phyloP scores from a whole-genome alignment of 2,113 vertebrate species.

The Chionodraco myersi region DNA sequence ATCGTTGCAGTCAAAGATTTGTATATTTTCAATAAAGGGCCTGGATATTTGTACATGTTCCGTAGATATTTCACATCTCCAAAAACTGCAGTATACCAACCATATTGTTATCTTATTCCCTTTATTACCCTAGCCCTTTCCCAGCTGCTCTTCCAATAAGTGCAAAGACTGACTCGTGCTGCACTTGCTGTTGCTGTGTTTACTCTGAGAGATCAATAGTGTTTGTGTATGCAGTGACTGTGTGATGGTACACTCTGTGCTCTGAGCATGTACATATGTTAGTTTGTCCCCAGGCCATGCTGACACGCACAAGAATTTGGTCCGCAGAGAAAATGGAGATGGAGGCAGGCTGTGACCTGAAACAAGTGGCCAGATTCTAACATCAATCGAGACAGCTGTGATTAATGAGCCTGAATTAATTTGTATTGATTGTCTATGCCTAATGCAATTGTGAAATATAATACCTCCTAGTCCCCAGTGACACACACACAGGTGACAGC shows the following conservation, averaged over 20 bases:
- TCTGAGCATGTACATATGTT: background rate
- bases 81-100: background rate
- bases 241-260: background rate
- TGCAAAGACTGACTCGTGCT: background rate
- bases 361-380: background rate
- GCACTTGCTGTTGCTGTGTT: background rate
- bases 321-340: background rate
- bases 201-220: background rate
- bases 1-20: background rate
- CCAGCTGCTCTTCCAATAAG: background rate
- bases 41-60: background rate
- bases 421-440: conserved; percentile 16
- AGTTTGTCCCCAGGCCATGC: background rate
- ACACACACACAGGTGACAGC: conserved; percentile 1
- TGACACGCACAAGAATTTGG: background rate
- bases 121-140: background rate
- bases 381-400: background rate
- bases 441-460: background rate
- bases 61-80: background rate
- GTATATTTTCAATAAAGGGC: too few species aligned
- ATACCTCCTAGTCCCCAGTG: background rate
- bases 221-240: background rate
- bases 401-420: conserved; percentile 21
- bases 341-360: background rate
- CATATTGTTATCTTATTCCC: background rate